Conservation (phyloP, 2,113 vertebrate genomes). For the Aepyceros melampus region DNA sequence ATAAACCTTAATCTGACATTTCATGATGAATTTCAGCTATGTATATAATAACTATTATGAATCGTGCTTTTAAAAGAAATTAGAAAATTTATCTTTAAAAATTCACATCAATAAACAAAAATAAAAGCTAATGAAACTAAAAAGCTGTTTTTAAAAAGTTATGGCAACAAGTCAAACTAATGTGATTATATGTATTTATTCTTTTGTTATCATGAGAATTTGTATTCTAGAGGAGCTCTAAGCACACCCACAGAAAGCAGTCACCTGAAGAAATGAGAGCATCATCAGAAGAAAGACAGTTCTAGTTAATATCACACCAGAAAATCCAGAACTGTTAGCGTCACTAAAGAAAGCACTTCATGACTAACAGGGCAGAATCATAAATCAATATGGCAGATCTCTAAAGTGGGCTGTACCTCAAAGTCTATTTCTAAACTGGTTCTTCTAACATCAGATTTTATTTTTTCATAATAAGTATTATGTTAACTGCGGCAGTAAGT, state of each 20-base stretch:
- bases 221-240: background rate
- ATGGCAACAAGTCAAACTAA: background rate
- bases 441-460: background rate
- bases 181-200: background rate
- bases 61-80: background rate
- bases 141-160: background rate
- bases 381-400: background rate
- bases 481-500: background rate
- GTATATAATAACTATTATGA: background rate
- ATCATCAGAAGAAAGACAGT: background rate
- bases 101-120: background rate
- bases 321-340: background rate
- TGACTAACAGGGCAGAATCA: background rate
- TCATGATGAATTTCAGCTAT: background rate
- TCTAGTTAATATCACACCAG: background rate
- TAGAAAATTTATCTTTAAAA: background rate
- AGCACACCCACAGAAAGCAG: background rate
- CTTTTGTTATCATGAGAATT: background rate
- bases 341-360: background rate
- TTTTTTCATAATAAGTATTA: background rate
- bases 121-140: background rate
- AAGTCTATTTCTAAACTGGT: background rate
- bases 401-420: background rate
- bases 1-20: background rate
- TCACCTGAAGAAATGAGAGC: background rate